Base-by-base conservation (phyloP, 2,888 invertebrate genomes). In the Macropis europaea region DNA sequence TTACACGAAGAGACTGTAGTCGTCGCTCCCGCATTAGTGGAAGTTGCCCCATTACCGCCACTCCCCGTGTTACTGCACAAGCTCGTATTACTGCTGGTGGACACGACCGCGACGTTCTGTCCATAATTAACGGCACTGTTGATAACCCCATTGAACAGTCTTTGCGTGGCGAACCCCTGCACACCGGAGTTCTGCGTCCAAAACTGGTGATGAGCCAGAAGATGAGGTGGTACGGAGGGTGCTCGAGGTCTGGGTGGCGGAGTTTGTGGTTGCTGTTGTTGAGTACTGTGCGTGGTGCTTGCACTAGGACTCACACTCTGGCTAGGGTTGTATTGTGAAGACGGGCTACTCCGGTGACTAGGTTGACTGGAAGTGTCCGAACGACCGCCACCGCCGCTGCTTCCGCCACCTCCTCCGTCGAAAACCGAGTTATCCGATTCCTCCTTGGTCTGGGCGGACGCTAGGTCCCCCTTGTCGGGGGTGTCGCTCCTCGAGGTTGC, bases 371-470 rank as follows among this genome's bases (percentile, higher is more conserved):
- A 74, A 52, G 81, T 63, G 26, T 84, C 86, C 15, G 73, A 61
- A 9, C 84, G 77, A 19, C 76, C 74, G 43, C 84, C 78, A 9
- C 82, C 66, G 54, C 78, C 77, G 64, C 76, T 88, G 36, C 85
- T 80, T 3, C 81, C 80, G 40, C 87, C 84, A 68, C 90, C 90
- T 73, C 90, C 90, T 5, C 90, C 92, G 79, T 92, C 92, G 83
- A 92, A 93, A 19, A 92, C 92, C 61, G 92, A 91, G 78, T 91
- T 92, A 73, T 92, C 92, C 59, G 91, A 89, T 50, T 92, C 91
- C 73, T 90, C 88, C 72, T 90, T 91, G 59, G 87, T 86, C 50
- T 89, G 89, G 15, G 84, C 83, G 13, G 88, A 86, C 15, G 88
- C 86, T 50, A 88, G 77, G 64, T 86, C 86, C 13, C 81, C 79